Evolutionary conservation across 2,888 invertebrate species (phyloP), one percentile per base, ranked within the genome.

Genomic region (Ptilodon capucinus): DNA sequence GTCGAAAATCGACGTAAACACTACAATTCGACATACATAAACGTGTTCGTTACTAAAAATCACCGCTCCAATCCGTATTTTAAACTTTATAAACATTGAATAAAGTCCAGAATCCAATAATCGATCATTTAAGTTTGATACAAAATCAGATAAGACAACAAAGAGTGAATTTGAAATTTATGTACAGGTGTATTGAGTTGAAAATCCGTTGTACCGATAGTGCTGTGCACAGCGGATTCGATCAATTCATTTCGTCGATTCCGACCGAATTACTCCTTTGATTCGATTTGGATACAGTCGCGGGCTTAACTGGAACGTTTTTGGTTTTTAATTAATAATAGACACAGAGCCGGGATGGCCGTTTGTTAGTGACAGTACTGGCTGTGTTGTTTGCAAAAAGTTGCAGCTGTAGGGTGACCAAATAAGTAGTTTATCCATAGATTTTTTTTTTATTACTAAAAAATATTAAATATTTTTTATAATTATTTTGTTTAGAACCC

Each of bases 291-390:
- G 72, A 70, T 73, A 67, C 76, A 74, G 73, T 79, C 72, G 65
- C 71, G 60, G 74, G 81, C 73, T 83, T 80, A 81, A 80, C 80
- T 69, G 71, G 63, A 70, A 69, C 76, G 73, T 75, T 83, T 84
- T 82, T 72, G 78, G 78, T 75, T 84, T 86, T 86, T 81, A 86
- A 86, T 86, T 86, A 87, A 85, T 85, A 84, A 84, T 80, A 81
- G 80, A 81, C 68, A 71, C 64, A 54, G 57, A 60, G 60, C 64
- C 55, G 45, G 58, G 51, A 48, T 54, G 60, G 60, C 62, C 68
- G 65, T 74, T 81, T 74, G 74, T 70, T 71, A 59, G 69, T 60
- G 71, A 67, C 72, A 61, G 64, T 66, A 63, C 49, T 43, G 17
- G 7, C 46, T 36, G 48, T 38, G 44, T 44, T 67, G 62, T 66